phyloP scores from a whole-genome alignment of 2,888 invertebrate species.

The Apodemia mormo region DNA sequence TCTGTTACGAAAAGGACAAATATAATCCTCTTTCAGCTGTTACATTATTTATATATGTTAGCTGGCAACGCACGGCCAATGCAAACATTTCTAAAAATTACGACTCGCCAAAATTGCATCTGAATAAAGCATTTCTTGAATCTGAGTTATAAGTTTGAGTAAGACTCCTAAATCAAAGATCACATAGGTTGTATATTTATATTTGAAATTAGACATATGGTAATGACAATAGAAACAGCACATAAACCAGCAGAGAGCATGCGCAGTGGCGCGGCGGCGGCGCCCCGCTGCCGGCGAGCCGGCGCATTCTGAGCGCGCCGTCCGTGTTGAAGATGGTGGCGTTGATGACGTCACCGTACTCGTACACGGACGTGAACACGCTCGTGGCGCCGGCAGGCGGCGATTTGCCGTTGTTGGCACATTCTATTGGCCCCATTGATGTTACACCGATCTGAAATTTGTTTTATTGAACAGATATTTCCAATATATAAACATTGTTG shows the following conservation, averaged over 20 bases:
- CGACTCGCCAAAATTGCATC: too few relatives aligned
- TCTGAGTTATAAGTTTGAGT: too few relatives aligned
- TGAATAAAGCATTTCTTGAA: too few relatives aligned
- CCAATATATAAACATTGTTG: too few relatives aligned
- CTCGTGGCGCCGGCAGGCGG: conserved; percentile 49
- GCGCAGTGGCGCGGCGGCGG: background rate
- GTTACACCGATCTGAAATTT: conserved; percentile 54
- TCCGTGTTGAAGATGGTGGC: conserved; percentile 55
- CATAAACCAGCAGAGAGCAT: background rate
- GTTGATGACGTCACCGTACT: conserved; percentile 57
- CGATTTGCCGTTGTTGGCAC: conserved; percentile 39
- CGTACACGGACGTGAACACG: conserved; percentile 62
- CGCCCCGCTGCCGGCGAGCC: conserved; percentile 16
- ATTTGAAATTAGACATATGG: background rate
- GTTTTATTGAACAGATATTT: too few relatives aligned
- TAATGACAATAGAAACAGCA: background rate
- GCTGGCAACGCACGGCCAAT: too few relatives aligned
- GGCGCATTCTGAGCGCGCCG: conserved; percentile 47
- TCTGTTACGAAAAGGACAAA: background rate
- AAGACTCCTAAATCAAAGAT: too few relatives aligned
- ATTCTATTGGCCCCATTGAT: conserved; percentile 63
- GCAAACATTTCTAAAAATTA: too few relatives aligned
- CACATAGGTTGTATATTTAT: background rate
- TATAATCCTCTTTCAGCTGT: background rate
- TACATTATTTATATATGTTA: too few relatives aligned